Conservation (phyloP, 1,140 invertebrate species). For the Drosophila tani region DNA sequence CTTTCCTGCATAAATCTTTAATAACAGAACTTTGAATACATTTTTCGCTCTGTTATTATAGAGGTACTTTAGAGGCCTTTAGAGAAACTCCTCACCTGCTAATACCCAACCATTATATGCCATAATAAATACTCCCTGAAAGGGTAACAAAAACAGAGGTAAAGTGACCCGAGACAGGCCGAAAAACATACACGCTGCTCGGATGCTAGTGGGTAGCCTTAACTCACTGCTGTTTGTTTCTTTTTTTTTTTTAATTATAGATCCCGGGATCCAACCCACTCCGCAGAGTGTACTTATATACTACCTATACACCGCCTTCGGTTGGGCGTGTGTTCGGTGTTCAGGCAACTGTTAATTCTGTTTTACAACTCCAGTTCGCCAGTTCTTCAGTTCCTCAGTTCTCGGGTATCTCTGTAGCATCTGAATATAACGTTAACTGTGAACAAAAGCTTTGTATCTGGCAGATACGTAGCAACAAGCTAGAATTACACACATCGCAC, state of each 20-base stretch:
- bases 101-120: neutral
- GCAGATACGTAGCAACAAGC: slow-evolving; percentile 30
- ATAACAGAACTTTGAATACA: too few species aligned
- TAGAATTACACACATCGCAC: slow-evolving; percentile 42
- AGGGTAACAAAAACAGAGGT: neutral
- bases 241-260: slow-evolving; percentile 71
- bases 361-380: slow-evolving; percentile 61
- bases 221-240: slow-evolving; percentile 36
- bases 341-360: slow-evolving; percentile 83
- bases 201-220: slow-evolving; percentile 45
- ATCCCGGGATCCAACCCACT: slow-evolving; percentile 37
- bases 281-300: slow-evolving; percentile 16
- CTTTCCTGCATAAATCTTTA: neutral
- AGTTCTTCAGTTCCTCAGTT: slow-evolving; percentile 25
- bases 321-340: slow-evolving; percentile 64
- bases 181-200: slow-evolving; percentile 25
- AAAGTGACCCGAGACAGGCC: slow-evolving; percentile 5
- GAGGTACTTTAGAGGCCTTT: neutral
- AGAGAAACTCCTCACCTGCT: neutral
- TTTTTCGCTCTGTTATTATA: neutral
- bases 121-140: neutral
- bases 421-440: slow-evolving; percentile 72
- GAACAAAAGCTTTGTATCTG: slow-evolving; percentile 43
- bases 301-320: slow-evolving; percentile 11
- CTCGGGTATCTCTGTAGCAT: slow-evolving; percentile 60